Conservation (phyloP, 2,888 invertebrate genomes). For the Drosophila buzzatii region DNA sequence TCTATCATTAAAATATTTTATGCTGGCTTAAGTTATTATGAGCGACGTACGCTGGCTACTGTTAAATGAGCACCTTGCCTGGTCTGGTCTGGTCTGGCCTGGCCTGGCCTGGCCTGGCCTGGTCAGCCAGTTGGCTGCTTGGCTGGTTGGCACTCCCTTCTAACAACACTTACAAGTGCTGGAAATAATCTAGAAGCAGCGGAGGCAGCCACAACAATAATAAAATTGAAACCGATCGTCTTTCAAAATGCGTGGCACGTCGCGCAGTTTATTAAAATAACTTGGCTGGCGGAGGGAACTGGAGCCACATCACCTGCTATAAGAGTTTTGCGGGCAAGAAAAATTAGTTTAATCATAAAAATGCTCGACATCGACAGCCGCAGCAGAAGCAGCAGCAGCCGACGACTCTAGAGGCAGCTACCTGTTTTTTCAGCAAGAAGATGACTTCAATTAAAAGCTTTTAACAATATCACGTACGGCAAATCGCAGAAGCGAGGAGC, state of each 20-base stretch:
- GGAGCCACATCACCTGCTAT: constrained; percentile 76
- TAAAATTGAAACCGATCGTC: constrained; percentile 81
- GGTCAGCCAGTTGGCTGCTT: constrained; percentile 44
- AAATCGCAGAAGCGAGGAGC: constrained; percentile 62
- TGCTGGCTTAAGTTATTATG: constrained; percentile 61
- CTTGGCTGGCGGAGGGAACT: constrained; percentile 67
- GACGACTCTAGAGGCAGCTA: constrained; percentile 68
- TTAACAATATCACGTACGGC: constrained; percentile 84
- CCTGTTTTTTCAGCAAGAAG: constrained; percentile 80
- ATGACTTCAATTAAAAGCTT: constrained; percentile 84
- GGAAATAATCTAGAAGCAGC: constrained; percentile 72
- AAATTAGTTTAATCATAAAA: constrained; percentile 83
- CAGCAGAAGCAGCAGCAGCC: constrained; percentile 21
- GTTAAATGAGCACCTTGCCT: constrained; percentile 78
- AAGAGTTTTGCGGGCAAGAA: constrained; percentile 67
- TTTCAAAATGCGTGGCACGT: constrained; percentile 84
- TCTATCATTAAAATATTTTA: constrained; percentile 79
- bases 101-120: constrained; percentile 14
- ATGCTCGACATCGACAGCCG: constrained; percentile 74
- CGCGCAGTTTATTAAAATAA: constrained; percentile 86
- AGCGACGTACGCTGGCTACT: constrained; percentile 73
- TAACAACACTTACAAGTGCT: constrained; percentile 79
- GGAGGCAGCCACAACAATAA: constrained; percentile 61
- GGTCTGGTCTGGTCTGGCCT: background rate
- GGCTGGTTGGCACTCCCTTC: constrained; percentile 73